phyloP scores from a whole-genome alignment of 2,888 invertebrate genomes.

The Ormyrus nitidulus region DNA sequence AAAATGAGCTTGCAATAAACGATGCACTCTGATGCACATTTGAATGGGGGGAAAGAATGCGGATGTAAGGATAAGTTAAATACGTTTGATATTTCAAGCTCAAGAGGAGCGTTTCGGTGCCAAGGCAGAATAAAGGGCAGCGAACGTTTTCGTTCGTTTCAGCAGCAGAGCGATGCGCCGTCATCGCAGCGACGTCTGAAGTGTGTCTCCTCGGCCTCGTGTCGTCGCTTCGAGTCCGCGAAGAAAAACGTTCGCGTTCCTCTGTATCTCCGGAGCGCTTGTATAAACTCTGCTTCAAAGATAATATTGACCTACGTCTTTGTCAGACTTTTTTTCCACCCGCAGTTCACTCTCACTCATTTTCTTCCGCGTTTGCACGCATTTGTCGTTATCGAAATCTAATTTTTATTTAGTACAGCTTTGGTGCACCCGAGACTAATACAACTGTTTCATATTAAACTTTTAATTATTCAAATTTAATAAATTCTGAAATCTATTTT shows the following conservation, averaged over 20 bases:
- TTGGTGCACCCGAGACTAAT: too few relatives aligned
- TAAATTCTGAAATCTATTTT: too few relatives aligned
- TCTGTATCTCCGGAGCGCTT: conserved; percentile 55
- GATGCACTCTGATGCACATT: too few relatives aligned
- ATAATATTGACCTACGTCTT: conserved; percentile 57
- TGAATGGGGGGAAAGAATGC: too few relatives aligned
- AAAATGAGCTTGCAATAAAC: too few relatives aligned
- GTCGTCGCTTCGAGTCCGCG: background rate
- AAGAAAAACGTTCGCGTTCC: background rate
- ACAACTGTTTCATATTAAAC: too few relatives aligned
- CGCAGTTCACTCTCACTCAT: conserved; percentile 15
- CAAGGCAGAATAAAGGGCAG: background rate
- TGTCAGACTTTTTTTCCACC: conserved; percentile 59
- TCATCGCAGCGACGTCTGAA: conserved; percentile 16
- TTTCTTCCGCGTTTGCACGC: background rate
- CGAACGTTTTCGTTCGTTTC: background rate
- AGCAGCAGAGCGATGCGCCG: conserved; percentile 2
- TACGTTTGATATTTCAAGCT: too few relatives aligned
- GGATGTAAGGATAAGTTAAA: too few relatives aligned
- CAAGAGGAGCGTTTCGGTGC: too few relatives aligned
- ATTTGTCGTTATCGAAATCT: too few relatives aligned
- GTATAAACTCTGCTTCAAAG: conserved; percentile 60
- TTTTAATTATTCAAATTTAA: too few relatives aligned
- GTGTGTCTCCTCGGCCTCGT: conserved; percentile 12
- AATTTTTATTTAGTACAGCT: too few relatives aligned